These are phyloP conservation scores for Diabrotica virgifera DNA, from an alignment of 1,140 invertebrate genomes.

Conservation along the genomic window DNA sequence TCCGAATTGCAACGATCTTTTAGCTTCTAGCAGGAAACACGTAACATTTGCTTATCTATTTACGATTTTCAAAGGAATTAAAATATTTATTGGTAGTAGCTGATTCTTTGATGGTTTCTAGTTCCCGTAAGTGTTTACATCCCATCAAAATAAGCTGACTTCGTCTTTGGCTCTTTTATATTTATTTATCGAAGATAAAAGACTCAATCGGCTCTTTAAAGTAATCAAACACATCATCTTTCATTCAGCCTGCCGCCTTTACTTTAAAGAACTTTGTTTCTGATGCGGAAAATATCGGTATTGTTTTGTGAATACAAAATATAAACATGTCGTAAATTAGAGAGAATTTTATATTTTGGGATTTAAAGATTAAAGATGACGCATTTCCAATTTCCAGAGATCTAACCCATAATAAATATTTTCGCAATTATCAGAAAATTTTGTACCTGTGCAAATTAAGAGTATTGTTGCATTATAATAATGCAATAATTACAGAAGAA, in stretches of 20 bases:
- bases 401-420: too few relatives aligned
- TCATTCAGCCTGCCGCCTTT: slow-evolving; percentile 21
- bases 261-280: neutral
- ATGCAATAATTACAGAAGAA: too few relatives aligned
- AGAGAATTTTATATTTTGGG: too few relatives aligned
- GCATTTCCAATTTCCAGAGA: too few relatives aligned
- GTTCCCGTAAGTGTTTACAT: slow-evolving; percentile 41
- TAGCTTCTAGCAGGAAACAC: slow-evolving; percentile 32
- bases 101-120: slow-evolving; percentile 42
- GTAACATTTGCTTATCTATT: slow-evolving; percentile 42
- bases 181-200: slow-evolving; percentile 44
- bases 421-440: too few relatives aligned
- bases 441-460: too few relatives aligned
- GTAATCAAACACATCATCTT: slow-evolving; percentile 43
- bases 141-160: slow-evolving; percentile 40
- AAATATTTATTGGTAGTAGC: slow-evolving; percentile 45
- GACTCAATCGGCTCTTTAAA: slow-evolving; percentile 43
- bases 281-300: neutral
- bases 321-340: too few relatives aligned
- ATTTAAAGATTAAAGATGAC: too few relatives aligned
- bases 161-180: slow-evolving; percentile 30
- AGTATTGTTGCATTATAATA: too few relatives aligned
- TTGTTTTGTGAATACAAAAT: too few relatives aligned
- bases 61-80: slow-evolving; percentile 41
- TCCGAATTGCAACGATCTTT: neutral